Base-by-base conservation (phyloP, 2,888 invertebrate species). In the Melanostoma scalare region DNA sequence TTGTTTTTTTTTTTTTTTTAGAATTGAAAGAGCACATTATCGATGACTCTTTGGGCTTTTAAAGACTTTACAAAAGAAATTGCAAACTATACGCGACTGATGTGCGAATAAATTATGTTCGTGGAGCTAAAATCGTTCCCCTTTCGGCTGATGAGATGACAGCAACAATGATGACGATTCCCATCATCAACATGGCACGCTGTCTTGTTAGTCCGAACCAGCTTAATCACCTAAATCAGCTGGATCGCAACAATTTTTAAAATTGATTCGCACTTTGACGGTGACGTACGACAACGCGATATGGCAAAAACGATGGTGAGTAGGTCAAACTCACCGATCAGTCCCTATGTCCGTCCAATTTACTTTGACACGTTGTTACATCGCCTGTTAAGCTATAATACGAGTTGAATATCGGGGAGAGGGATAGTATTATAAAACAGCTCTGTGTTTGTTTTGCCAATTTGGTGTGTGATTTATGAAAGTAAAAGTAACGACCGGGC, bases 231-330 rank as follows among this genome's bases (percentile, higher is more conserved):
- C 52, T 38, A 71, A 65, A 79, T 73, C 65, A 61, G 40, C 38
- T 60, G 80, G 77, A 85, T 77, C 74, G 76, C 80, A 61, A 42
- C 67, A 68, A 87, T 86, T 20, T 20, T 87, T 84, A 77, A 74
- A 85, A 82, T 81, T 85, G 86, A 87, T 87, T 88, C 87, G 85
- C 86, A 87, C 77, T 69, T 81, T 72, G 61, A 30, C 53, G 48
- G 60, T 65, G 69, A 40, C 67, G 74, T 68, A 76, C 4, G 9
- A 36, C 36, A 30, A 76, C 82, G 8, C 35, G 31, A 42, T 6
- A 5, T 42, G 6, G 9, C n/a, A 48, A 20, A 38, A n/a, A 6
- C 46, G 46, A 20, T 85, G 86, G 75, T 85, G 85, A 87, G 53
- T 84, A 85, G 72, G 85, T 76, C 85, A 69, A 50, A 56, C 58